phyloP scores from a whole-genome alignment of 92 coral and sea anemone species.

The Siderastrea siderea region DNA sequence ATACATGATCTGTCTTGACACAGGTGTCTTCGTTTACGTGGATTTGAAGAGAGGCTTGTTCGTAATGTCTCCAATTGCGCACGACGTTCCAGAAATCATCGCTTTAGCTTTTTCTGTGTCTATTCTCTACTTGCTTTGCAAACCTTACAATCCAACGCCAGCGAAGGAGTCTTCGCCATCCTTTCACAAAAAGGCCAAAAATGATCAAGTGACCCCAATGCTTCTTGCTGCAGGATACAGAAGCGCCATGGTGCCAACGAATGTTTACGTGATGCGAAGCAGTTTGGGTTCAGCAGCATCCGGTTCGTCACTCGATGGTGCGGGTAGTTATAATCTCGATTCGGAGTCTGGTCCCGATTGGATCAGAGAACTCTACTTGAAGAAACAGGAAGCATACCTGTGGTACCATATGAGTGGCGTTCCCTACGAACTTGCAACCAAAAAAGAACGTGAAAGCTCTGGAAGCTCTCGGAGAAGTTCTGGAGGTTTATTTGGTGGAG shows the following conservation, averaged over 20 bases:
- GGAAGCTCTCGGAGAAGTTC: not conserved
- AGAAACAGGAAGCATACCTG: constrained; percentile 30
- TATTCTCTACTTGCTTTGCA: constrained; percentile 72
- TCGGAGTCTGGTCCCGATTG: constrained; percentile 62
- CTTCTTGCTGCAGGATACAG: constrained; percentile 72
- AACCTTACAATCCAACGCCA: constrained; percentile 60
- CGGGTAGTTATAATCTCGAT: constrained; percentile 30
- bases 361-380: not conserved
- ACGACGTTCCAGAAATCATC: constrained; percentile 64
- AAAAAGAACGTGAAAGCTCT: not conserved
- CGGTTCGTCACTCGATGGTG: constrained; percentile 6
- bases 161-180: constrained; percentile 61
- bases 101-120: constrained; percentile 70
- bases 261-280: constrained; percentile 45
- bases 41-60: constrained; percentile 50
- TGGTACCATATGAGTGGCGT: constrained; percentile 26
- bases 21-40: constrained; percentile 41
- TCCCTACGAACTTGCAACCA: not conserved
- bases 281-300: not conserved
- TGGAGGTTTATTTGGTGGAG: no score
- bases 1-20: constrained; percentile 32
- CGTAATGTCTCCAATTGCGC: constrained; percentile 26
- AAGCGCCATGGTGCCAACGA: constrained; percentile 70
- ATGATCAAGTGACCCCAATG: constrained; percentile 32
- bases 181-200: constrained; percentile 31